A percentile compares a stretch with the other conserved stretches of the same genome.
Conservation (phyloP, 1,140 invertebrate genomes). For the Drepana arcuata region DNA sequence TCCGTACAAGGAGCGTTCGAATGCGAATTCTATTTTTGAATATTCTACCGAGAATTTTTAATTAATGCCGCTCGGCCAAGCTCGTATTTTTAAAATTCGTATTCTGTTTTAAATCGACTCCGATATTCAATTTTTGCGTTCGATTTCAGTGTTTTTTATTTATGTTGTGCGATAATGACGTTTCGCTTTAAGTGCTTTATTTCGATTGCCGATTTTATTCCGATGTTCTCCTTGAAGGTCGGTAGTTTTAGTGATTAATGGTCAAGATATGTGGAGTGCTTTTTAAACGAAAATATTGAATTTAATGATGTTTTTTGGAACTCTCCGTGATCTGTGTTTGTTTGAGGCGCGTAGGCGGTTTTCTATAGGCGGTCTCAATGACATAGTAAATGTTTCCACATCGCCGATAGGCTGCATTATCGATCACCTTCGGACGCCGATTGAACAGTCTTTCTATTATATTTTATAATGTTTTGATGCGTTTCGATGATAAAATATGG, state of each 20-base stretch:
- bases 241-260: constrained; percentile 71
- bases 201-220: constrained; percentile 70
- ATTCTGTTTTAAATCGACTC: constrained; percentile 68
- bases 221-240: constrained; percentile 69
- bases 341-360: constrained; percentile 24
- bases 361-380: constrained; percentile 26
- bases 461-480: constrained; percentile 10
- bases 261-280: constrained; percentile 65
- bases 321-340: constrained; percentile 46
- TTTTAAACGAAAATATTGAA: constrained; percentile 71
- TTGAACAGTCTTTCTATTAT: constrained; percentile 13
- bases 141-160: constrained; percentile 66
- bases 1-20: constrained; percentile 69
- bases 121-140: constrained; percentile 70
- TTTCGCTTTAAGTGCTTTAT: constrained; percentile 71
- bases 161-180: constrained; percentile 70
- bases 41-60: constrained; percentile 72
- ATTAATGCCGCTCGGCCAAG: constrained; percentile 66
- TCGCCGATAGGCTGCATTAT: constrained; percentile 24
- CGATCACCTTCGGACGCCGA: constrained; percentile 15
- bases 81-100: constrained; percentile 68
- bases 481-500: constrained; percentile 8
- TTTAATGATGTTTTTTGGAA: constrained; percentile 67
- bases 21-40: constrained; percentile 72
- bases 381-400: constrained; percentile 21